These are phyloP conservation scores for Aurelia sp. DNA, from an alignment of 30 jellyfish, hydroid and myxozoan genomes.

Conservation along the genomic window DNA sequence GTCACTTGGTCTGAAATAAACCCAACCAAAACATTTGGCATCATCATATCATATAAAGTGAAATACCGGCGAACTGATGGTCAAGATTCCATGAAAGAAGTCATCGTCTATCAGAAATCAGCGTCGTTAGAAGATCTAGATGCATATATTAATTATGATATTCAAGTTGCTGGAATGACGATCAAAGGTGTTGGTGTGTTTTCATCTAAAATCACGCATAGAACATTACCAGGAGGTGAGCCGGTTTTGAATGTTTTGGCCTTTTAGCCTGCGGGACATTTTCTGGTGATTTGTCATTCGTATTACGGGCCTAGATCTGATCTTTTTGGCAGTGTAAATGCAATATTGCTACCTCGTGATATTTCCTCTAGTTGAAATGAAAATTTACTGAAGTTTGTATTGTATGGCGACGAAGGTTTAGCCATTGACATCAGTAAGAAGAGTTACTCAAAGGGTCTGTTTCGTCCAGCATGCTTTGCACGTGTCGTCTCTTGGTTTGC, in stretches of 20 bases:
- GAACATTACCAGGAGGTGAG: slow-evolving; percentile 41
- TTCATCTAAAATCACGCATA: neutral
- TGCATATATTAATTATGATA: slow-evolving; percentile 33
- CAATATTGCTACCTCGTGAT: no score
- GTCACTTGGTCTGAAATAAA: slow-evolving; percentile 32
- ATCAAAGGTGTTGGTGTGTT: slow-evolving; percentile 47
- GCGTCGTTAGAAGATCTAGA: slow-evolving; percentile 6
- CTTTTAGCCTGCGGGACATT: no score
- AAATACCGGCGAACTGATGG: slow-evolving; percentile 47
- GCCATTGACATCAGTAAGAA: no score
- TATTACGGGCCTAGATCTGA: no score
- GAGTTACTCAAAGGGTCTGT: no score
- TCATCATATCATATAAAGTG: slow-evolving; percentile 11
- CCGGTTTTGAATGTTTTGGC: neutral
- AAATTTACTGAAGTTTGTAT: no score
- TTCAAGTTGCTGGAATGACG: slow-evolving; percentile 61
- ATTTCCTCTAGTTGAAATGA: no score
- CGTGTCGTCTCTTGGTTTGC: no score
- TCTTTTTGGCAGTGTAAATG: no score
- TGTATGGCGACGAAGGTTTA: no score
- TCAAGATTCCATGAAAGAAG: neutral
- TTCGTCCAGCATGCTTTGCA: no score
- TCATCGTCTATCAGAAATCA: neutral
- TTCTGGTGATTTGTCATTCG: no score
- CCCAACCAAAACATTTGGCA: slow-evolving; percentile 21